Base-by-base conservation (phyloP, 2,888 invertebrate genomes). In the Leptinotarsa rubiginosa region DNA sequence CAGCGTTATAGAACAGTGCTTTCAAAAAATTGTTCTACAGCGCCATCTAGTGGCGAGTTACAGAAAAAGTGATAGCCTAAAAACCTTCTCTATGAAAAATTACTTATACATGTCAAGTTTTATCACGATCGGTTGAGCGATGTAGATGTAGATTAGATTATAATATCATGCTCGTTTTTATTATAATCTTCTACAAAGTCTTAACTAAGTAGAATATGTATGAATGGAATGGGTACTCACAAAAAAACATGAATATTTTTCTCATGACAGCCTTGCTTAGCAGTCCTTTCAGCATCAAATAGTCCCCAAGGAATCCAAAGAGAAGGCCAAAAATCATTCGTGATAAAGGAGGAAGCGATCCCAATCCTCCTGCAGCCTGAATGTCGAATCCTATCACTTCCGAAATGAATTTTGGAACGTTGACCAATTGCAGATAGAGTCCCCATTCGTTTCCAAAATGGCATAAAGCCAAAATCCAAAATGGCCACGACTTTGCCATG, bases 291-390 rank as follows among this genome's bases (percentile, higher is more conserved):
- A 76, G 73, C 15, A 79, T 75, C 47, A 83, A 64, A 16, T 70
- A 66, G 73, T 84, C 84, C 5, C 81, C 81, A 22, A 82, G 31
- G 12, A 75, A 72, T 2, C 84, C 84, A 69, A 83, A 83, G 4
- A 77, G 56, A 16, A 81, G 70, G 10, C 82, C 83, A 47, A 75
- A 75, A 25, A 82, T 74, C 65, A 84, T 75, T 72, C 84, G 72
- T 47, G 79, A 62, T 3, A 84, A 47, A 31, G 82, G 80, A 16
- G 84, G 83, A 49, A 83, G 47, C 1, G 82, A 79, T 3, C 82
- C 81, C 20, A 84, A 69, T 10, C 76, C 79, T 54, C 82, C 83
- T 13, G 83, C 80, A 12, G 73, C 69, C 76, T 81, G 78, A n/a
- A 84, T 49, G 52, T 82, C 74, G 70, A 79, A 81, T 47, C 78